These are phyloP conservation scores for Myrmecobius fasciatus DNA, from an alignment of 2,113 vertebrate genomes.

Conservation along the genomic window DNA sequence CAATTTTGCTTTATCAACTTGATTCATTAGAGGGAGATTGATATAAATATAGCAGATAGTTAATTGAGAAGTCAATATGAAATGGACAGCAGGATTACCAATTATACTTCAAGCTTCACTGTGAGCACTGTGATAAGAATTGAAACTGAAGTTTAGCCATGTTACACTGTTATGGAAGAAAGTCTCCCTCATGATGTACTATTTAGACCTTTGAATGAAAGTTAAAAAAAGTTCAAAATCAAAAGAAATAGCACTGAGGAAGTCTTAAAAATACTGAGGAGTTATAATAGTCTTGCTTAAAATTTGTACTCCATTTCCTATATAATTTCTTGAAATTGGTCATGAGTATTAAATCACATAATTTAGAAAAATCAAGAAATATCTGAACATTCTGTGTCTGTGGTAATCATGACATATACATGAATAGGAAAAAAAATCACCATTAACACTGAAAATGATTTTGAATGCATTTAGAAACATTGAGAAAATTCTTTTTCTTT, in stretches of 20 bases:
- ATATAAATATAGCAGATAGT: background rate
- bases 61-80: background rate
- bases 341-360: background rate
- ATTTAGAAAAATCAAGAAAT: background rate
- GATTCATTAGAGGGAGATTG: background rate
- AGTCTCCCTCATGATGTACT: background rate
- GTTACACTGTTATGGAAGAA: background rate
- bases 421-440: background rate
- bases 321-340: background rate
- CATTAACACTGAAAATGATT: background rate
- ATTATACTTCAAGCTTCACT: background rate
- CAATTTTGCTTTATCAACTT: background rate
- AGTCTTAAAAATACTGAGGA: background rate
- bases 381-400: background rate
- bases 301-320: background rate
- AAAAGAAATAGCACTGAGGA: background rate
- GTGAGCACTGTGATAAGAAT: background rate
- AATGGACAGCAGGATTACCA: background rate
- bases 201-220: background rate
- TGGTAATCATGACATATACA: background rate
- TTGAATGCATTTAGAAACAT: background rate
- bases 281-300: background rate
- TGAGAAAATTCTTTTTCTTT: background rate
- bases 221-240: background rate
- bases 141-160: background rate